These are phyloP conservation scores for Ceyx melanurus DNA, from an alignment of 2,113 vertebrate species.

Conservation along the genomic window DNA sequence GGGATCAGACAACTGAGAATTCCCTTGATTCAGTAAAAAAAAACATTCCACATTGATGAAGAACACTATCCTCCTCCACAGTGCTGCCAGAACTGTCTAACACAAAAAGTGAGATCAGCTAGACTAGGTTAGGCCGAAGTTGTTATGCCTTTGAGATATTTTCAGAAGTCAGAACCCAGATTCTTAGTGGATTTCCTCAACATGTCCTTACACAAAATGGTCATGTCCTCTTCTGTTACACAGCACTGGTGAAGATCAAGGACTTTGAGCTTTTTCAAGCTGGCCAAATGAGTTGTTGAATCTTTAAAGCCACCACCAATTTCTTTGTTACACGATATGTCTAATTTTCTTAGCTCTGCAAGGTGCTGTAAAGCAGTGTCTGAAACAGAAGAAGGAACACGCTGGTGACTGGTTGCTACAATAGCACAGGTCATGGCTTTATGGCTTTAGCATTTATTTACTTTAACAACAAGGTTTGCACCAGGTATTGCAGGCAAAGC, in stretches of 20 bases:
- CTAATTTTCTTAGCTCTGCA: constrained; percentile 76
- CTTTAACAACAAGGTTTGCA: not conserved
- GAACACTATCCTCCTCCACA: not conserved
- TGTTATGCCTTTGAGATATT: not conserved
- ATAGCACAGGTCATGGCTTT: not conserved
- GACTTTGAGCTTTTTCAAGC: constrained; percentile 76
- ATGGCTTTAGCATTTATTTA: not conserved
- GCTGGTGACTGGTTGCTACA: not conserved
- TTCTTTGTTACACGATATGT: constrained; percentile 85
- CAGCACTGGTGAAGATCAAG: constrained; percentile 85
- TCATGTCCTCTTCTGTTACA: constrained; percentile 76
- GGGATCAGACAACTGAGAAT: not conserved
- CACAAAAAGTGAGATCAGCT: not conserved
- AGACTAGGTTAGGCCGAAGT: not conserved
- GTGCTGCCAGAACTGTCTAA: not conserved
- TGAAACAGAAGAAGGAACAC: constrained; percentile 51
- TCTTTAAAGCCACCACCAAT: constrained; percentile 78
- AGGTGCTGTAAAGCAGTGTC: constrained; percentile 77
- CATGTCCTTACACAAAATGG: constrained; percentile 74
- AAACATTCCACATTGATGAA: not conserved
- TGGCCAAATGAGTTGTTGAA: constrained; percentile 68
- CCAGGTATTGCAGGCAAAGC: constrained; percentile 20
- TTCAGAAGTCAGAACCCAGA: not conserved
- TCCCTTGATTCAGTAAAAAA: not conserved
- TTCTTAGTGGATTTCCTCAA: not conserved